These are phyloP conservation scores for Zele albiditarsus DNA, from an alignment of 2,888 invertebrate genomes.

Conservation along the genomic window DNA sequence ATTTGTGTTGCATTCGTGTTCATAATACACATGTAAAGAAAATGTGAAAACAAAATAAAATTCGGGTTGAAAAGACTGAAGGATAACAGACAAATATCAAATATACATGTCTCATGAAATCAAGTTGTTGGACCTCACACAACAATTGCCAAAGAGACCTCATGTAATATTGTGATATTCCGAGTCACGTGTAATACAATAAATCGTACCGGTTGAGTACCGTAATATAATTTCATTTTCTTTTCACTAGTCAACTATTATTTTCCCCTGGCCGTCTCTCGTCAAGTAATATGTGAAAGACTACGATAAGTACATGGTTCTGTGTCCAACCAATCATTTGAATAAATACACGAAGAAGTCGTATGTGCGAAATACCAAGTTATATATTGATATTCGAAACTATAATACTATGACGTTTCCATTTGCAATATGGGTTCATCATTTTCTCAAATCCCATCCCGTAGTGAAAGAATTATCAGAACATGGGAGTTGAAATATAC, in stretches of 20 bases:
- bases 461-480: constrained; percentile 3
- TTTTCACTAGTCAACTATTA: not conserved
- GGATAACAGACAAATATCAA: not conserved
- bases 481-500: not conserved
- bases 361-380: not conserved
- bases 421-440: constrained; percentile 8
- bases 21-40: no score
- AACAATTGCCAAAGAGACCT: not conserved
- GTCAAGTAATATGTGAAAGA: not conserved
- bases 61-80: not conserved
- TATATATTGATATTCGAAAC: not conserved
- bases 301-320: not conserved
- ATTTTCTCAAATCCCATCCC: not conserved
- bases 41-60: not conserved
- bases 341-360: not conserved
- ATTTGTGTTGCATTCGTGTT: not conserved
- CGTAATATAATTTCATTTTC: not conserved
- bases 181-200: not conserved
- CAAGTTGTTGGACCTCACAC: not conserved
- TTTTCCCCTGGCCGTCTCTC: not conserved
- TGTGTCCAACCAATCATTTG: not conserved
- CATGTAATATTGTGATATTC: not conserved
- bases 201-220: not conserved
- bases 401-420: constrained; percentile 1
- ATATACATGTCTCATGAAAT: not conserved